These are phyloP conservation scores for Delphinus delphis DNA, from an alignment of 2,113 vertebrate genomes.

Conservation along the genomic window DNA sequence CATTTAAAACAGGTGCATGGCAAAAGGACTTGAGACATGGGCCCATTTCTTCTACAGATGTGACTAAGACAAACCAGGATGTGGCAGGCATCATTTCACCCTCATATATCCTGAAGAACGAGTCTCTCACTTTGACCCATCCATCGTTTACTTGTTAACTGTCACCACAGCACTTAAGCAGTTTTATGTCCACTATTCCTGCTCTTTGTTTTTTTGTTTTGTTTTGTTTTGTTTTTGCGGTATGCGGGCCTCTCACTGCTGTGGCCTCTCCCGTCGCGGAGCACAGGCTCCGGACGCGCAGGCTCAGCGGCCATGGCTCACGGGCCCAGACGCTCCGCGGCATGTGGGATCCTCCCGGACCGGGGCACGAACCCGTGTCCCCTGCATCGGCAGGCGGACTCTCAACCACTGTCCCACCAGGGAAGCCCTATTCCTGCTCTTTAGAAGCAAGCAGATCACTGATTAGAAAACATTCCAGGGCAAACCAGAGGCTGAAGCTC, in stretches of 20 bases:
- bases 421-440: not conserved
- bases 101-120: not conserved
- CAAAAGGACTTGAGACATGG: not conserved
- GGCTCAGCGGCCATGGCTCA: too few species aligned
- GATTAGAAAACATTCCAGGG: not conserved
- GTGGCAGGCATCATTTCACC: not conserved
- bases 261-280: too few species aligned
- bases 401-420: too few species aligned
- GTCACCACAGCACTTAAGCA: not conserved
- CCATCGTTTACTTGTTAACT: not conserved
- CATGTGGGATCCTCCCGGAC: too few species aligned
- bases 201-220: not conserved
- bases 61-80: not conserved
- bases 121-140: not conserved
- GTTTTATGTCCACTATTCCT: not conserved
- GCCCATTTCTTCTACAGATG: not conserved
- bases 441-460: not conserved
- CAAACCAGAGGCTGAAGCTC: not conserved
- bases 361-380: too few species aligned
- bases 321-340: too few species aligned
- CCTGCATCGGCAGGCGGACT: too few species aligned
- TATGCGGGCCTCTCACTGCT: too few species aligned
- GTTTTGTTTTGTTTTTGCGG: too few species aligned
- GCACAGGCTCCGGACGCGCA: too few species aligned
- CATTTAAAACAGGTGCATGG: slow-evolving; percentile 35